These are phyloP conservation scores for Apantesis nais DNA, from an alignment of 2,888 invertebrate genomes.

Conservation along the genomic window DNA sequence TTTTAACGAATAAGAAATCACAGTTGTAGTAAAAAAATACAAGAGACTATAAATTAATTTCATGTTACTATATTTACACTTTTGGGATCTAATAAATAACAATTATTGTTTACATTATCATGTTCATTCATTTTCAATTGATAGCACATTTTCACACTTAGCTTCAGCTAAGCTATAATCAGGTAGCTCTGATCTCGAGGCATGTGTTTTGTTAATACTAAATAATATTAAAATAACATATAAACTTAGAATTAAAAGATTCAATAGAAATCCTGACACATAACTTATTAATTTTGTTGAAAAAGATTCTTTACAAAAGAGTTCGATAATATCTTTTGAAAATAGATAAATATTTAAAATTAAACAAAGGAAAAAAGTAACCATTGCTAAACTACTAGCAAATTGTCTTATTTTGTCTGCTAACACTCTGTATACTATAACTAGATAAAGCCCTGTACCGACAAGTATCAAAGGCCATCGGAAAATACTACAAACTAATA, in stretches of 20 bases:
- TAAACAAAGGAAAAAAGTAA: conserved; percentile 74
- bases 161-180: conserved; percentile 56
- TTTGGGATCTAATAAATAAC: not conserved
- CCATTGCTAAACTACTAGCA: conserved; percentile 69
- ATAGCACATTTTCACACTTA: conserved; percentile 33
- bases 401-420: conserved; percentile 71
- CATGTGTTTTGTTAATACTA: conserved; percentile 58
- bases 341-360: conserved; percentile 72
- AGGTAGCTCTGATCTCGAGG: conserved; percentile 52
- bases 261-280: conserved; percentile 67
- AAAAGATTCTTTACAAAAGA: conserved; percentile 66
- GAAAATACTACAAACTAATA: conserved; percentile 67
- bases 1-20: not conserved
- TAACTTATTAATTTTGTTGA: conserved; percentile 60
- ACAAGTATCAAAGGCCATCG: conserved; percentile 74
- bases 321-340: conserved; percentile 67
- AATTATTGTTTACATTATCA: not conserved
- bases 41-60: not conserved
- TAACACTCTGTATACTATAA: conserved; percentile 65
- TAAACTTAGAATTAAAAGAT: conserved; percentile 66
- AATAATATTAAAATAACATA: conserved; percentile 67
- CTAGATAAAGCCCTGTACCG: conserved; percentile 67
- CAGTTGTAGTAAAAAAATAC: not conserved
- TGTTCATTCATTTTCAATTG: conserved; percentile 7
- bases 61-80: not conserved